A percentile compares a stretch with the other conserved stretches of the same genome.
These are phyloP conservation scores for Stegodyphus dumicola DNA, from an alignment of 1,140 invertebrate species.

Conservation along the genomic window DNA sequence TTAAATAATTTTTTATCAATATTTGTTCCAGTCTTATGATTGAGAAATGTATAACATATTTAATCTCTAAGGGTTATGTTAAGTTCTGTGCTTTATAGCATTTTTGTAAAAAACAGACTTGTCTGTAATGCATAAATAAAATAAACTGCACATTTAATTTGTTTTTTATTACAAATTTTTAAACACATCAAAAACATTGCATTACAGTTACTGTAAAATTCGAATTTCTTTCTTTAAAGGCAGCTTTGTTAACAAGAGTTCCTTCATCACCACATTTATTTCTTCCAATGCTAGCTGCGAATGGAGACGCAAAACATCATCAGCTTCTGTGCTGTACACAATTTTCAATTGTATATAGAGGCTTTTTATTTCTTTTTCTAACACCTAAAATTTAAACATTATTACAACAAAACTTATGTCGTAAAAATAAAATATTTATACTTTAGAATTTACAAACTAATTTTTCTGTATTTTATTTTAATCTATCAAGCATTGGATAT, in stretches of 20 bases:
- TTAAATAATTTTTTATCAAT: no score
- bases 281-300: constrained; percentile 81
- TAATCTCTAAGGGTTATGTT: no score
- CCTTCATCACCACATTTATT: constrained; percentile 77
- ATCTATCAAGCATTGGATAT: no score
- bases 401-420: no score
- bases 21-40: no score
- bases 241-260: constrained; percentile 74
- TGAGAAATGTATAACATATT: no score
- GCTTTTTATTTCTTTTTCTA: constrained; percentile 76
- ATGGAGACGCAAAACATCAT: constrained; percentile 78
- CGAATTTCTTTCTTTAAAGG: constrained; percentile 76
- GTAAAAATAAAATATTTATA: no score
- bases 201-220: constrained; percentile 23
- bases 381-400: constrained; percentile 67
- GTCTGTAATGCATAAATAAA: not conserved
- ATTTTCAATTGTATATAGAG: constrained; percentile 79
- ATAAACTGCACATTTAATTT: not conserved
- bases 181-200: constrained; percentile 2
- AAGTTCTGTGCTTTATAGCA: no score
- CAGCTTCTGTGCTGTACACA: constrained; percentile 75
- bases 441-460: no score
- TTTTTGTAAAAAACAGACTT: no score
- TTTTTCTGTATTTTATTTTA: no score
- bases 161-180: constrained; percentile 16